Percentiles rank a stretch among this genome's conserved stretches.
Evolutionary conservation across 2,888 invertebrate genomes (phyloP).

Genomic region (Polymixis lichenea): DNA sequence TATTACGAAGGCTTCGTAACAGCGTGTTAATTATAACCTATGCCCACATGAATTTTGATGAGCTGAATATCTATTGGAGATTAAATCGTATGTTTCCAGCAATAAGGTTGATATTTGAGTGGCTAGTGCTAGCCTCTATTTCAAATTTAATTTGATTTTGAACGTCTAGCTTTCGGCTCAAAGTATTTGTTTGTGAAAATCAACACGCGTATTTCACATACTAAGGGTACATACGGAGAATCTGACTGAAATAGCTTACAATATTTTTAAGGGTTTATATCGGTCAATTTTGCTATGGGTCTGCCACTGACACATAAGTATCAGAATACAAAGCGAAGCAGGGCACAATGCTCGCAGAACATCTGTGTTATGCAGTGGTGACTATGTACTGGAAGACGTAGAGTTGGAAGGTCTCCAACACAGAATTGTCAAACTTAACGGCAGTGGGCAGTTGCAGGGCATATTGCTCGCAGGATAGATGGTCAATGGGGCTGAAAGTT

Average conservation of each 20-base stretch:
- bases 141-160: not conserved
- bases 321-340: too few species aligned
- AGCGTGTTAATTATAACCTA: conserved; percentile 15
- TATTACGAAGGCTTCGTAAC: not conserved
- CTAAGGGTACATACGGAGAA: not conserved
- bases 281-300: not conserved
- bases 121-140: not conserved
- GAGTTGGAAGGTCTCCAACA: too few species aligned
- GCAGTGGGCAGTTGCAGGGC: too few species aligned
- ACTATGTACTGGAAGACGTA: too few species aligned
- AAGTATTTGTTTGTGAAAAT: not conserved
- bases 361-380: too few species aligned
- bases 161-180: not conserved
- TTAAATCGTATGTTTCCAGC: fast-evolving
- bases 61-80: not conserved
- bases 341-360: too few species aligned
- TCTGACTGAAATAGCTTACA: not conserved
- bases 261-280: not conserved
- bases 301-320: not conserved
- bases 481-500: too few species aligned
- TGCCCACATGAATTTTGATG: conserved; percentile 19
- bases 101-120: conserved; percentile 6
- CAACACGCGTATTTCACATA: not conserved
- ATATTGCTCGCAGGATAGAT: too few species aligned
- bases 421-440: too few species aligned